These are phyloP conservation scores for Yponomeuta malinellus DNA, from an alignment of 2,888 invertebrate genomes.

Conservation along the genomic window DNA sequence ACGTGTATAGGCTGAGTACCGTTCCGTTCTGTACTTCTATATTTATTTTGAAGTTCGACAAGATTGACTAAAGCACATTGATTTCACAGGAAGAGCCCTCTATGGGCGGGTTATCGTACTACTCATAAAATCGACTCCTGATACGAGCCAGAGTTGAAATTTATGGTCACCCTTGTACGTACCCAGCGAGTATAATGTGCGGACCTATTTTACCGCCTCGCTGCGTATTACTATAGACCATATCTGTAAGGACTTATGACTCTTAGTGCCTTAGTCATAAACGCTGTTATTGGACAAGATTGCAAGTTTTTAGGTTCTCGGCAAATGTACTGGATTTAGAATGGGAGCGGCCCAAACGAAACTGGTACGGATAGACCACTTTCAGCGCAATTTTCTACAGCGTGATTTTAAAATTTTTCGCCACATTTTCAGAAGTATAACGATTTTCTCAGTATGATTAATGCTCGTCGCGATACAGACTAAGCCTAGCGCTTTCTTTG, in stretches of 20 bases:
- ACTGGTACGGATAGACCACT: neutral
- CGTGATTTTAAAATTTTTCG: too few species aligned
- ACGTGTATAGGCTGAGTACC: too few species aligned
- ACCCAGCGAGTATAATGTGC: conserved; percentile 1
- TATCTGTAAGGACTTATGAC: neutral
- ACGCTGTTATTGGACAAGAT: neutral
- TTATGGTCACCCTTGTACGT: conserved; percentile 9
- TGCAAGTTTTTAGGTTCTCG: neutral
- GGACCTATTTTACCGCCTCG: neutral
- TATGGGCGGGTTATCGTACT: conserved; percentile 7
- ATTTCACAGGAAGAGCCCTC: neutral
- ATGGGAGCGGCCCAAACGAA: neutral
- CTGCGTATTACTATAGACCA: neutral
- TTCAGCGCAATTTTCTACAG: neutral
- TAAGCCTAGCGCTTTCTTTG: too few species aligned
- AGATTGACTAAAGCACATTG: neutral
- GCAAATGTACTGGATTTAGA: neutral
- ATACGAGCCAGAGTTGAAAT: conserved; percentile 9
- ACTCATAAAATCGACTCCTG: conserved; percentile 11
- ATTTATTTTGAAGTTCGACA: too few species aligned
- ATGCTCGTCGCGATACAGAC: too few species aligned
- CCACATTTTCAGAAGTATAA: too few species aligned
- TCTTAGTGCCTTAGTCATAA: neutral
- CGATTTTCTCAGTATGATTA: too few species aligned
- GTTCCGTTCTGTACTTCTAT: too few species aligned